A percentile compares a stretch with the other conserved stretches of the same genome.
Evolutionary conservation across 2,113 vertebrate species (phyloP).

Genomic region (Catharus fuscescens): DNA sequence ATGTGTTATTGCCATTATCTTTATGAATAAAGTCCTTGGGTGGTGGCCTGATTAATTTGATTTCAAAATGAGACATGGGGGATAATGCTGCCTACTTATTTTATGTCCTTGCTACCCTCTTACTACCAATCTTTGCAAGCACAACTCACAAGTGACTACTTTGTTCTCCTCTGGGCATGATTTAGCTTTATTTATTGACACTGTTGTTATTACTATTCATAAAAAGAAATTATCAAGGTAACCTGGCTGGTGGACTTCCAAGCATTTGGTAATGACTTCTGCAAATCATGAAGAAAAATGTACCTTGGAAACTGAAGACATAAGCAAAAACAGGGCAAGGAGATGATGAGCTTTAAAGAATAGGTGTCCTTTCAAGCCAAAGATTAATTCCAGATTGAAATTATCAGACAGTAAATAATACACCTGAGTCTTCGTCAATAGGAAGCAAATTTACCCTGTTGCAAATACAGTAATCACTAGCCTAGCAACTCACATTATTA

Average conservation of each 20-base stretch:
- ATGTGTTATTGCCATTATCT: background rate
- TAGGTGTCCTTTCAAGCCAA: background rate
- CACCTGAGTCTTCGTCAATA: background rate
- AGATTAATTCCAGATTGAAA: slow-evolving; percentile 34
- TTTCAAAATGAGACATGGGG: background rate
- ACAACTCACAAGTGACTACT: background rate
- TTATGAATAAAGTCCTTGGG: background rate
- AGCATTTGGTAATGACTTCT: slow-evolving; percentile 3
- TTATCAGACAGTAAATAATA: background rate
- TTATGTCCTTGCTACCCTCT: background rate
- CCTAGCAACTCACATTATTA: slow-evolving; percentile 29
- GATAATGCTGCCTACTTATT: background rate
- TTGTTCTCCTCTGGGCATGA: background rate
- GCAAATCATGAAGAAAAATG: slow-evolving; percentile 32
- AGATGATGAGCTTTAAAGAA: background rate
- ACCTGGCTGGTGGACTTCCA: background rate
- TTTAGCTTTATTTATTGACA: slow-evolving; percentile 27
- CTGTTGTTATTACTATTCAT: slow-evolving; percentile 2
- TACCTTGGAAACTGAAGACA: background rate
- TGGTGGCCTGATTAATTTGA: background rate
- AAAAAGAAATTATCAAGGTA: slow-evolving; percentile 38
- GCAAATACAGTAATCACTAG: slow-evolving; percentile 52
- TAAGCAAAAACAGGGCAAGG: background rate
- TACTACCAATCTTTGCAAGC: background rate
- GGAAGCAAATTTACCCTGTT: slow-evolving; percentile 39